Evolutionary conservation across 35 echinoderm and acorn worm species (phyloP), one percentile per base, ranked within the genome.

Genomic region (Holothuria glaberrima): DNA sequence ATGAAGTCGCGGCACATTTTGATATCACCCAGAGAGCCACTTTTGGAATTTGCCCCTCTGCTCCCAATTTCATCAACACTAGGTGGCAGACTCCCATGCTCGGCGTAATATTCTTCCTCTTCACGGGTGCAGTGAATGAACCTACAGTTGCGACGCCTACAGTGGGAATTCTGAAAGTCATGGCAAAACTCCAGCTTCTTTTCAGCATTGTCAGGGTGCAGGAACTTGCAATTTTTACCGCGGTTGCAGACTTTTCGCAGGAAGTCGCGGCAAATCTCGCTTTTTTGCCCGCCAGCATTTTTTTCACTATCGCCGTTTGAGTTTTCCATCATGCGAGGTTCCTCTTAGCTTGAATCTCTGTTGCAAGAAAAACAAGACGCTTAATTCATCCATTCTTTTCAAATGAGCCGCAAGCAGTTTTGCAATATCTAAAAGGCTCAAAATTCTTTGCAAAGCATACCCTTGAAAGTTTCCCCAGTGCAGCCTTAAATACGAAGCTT

Each of bases 181-280:
- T 98, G 96, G 76, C 96, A 98, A 86, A 98, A 98, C 63, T 90
- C 82, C 83, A 89, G 59, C 60, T 88, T 90, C 28, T 68, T 82
- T 75, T 97, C 83, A 12, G 59, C 75, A 30, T 94, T 86, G 28
- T 98, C 93, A 17, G 97, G 97, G 63, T 99, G 97, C 59, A 76
- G 82, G 72, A 89, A 99, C 59, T 95, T 99, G 81, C 97, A 99
- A 74, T 78, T 95, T 72, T 90, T 88, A 86, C 97, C 97, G 48
- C 93, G 90, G 66, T 74, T 91, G 88, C 97, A 99, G 44, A 99
- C 97, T 88, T 94, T 94, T 60, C 97, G 97, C 93, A 93, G 80
- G 89, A 78, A 99, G 91, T 99, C 97, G 57, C 97, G 90, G 86
- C 97, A 99, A 32, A 99, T 52, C 21, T 86, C 82, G 30, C 56